phyloP scores from a whole-genome alignment of 2,797 vertebrate genomes.

The Sparidentex hasta region DNA sequence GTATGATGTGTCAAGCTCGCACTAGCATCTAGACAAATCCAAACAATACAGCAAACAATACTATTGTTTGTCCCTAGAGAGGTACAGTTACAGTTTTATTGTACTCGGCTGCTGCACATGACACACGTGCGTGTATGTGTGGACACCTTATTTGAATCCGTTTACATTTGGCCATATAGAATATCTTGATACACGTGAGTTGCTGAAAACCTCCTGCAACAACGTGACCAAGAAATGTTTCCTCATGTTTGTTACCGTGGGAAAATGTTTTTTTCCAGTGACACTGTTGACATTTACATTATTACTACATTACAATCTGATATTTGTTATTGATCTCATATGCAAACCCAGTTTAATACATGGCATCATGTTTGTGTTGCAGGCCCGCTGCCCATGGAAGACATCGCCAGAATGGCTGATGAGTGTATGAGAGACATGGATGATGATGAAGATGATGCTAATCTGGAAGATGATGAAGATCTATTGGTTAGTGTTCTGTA shows the following conservation, averaged over 20 bases:
- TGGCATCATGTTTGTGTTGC: conserved; percentile 27
- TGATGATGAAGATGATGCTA: conserved; percentile 88
- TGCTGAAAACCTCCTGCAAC: not conserved
- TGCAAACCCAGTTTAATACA: not conserved
- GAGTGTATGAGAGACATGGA: conserved; percentile 94
- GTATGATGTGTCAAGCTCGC: not conserved
- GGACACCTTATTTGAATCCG: not conserved
- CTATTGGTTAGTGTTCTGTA: conserved; percentile 87
- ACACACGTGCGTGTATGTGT: not conserved
- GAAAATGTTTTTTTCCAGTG: not conserved
- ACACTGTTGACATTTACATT: not conserved
- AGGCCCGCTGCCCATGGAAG: conserved; percentile 95
- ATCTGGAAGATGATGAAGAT: conserved; percentile 92
- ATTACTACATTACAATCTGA: not conserved
- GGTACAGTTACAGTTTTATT: not conserved
- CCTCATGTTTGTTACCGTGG: not conserved
- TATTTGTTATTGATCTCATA: not conserved
- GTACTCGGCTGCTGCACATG: not conserved
- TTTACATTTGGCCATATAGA: not conserved
- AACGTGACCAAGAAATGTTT: not conserved
- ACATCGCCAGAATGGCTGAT: conserved; percentile 95
- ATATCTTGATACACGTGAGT: not conserved
- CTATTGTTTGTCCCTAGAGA: not conserved
- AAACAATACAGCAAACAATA: not conserved
- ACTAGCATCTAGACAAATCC: not conserved